Percentiles rank a stretch among this genome's conserved stretches.
These are phyloP conservation scores for Limnothrissa miodon DNA, from an alignment of 2,113 vertebrate species.

Conservation along the genomic window DNA sequence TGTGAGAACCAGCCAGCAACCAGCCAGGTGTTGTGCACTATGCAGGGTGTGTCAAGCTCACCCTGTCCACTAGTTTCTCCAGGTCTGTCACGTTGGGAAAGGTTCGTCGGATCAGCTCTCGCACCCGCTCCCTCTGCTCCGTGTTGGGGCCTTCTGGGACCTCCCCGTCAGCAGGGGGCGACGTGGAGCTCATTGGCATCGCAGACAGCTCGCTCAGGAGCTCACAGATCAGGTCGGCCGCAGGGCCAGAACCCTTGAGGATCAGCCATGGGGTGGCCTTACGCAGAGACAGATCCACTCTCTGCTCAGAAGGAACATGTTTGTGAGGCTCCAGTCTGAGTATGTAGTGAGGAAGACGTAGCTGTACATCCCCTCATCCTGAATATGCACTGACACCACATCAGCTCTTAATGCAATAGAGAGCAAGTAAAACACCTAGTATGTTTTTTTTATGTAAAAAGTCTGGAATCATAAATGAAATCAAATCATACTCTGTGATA, in stretches of 20 bases:
- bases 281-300: constrained; percentile 71
- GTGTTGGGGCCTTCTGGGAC: constrained; percentile 25
- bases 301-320: constrained; percentile 52
- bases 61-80: constrained; percentile 63
- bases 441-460: too few relatives aligned
- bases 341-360: background rate
- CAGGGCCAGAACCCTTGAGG: constrained; percentile 76
- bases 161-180: constrained; percentile 26
- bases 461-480: background rate
- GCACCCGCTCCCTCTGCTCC: constrained; percentile 48
- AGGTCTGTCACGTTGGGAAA: constrained; percentile 58
- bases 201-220: constrained; percentile 58
- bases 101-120: constrained; percentile 58
- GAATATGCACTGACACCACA: background rate
- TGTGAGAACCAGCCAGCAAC: background rate
- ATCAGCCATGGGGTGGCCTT: constrained; percentile 78
- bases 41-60: constrained; percentile 41
- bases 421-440: too few relatives aligned
- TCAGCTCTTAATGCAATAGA: too few relatives aligned
- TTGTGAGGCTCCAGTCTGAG: background rate
- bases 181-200: constrained; percentile 34
- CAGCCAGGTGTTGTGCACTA: background rate
- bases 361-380: background rate
- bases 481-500: background rate
- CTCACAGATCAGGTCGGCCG: constrained; percentile 77